Base-by-base conservation (phyloP, 35 echinoderm and acorn worm species). In the Chiridota heheva region DNA sequence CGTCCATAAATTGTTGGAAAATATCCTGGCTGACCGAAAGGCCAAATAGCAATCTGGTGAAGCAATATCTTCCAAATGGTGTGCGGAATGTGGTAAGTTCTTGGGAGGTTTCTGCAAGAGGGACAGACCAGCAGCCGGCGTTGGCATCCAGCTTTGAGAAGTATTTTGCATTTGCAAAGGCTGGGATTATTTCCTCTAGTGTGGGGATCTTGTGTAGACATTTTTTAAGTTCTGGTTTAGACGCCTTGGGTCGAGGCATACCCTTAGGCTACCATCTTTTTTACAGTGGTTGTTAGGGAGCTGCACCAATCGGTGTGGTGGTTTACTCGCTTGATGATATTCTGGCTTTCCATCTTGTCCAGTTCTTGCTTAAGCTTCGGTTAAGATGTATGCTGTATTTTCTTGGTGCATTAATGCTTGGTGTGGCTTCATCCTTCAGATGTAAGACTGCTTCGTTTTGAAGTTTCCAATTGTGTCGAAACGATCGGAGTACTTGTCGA, bases 41-140 rank as follows among this genome's bases (percentile, higher is more conserved):
- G 16, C 82, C 90, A 74, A 92, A 92, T 4, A 84, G 84, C 41
- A 92, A 56, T 24, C 84, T 33, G 24, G 58, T 36, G 40, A 87
- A 92, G 48, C 90, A 87, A 42, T 87, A 87, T 37, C 90, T 18
- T 12, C 77, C 83, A 60, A 92, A 87, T 22, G 90, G 90, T 41
- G 67, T 87, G 13, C 83, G 38, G 67, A 87, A 82, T 2, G 77
- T 92, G 34, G 89, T 92, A 15, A 92, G 58, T 22, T 92, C 77
- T 67, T 86, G 56, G 24, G 55, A 63, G 5, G 62, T 36, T n/a
- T 41, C 0, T 16, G 63, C 81, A n/a, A 79, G 64, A 1, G 25
- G 55, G 16, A 91, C 81, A 29, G 72, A 79, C 88, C 88, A 86
- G 39, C 66, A 74, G 0, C 73, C 76, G 62, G 66, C 65, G 25